These are phyloP conservation scores for Agapornis canus DNA, from an alignment of 2,797 vertebrate species.

Conservation along the genomic window DNA sequence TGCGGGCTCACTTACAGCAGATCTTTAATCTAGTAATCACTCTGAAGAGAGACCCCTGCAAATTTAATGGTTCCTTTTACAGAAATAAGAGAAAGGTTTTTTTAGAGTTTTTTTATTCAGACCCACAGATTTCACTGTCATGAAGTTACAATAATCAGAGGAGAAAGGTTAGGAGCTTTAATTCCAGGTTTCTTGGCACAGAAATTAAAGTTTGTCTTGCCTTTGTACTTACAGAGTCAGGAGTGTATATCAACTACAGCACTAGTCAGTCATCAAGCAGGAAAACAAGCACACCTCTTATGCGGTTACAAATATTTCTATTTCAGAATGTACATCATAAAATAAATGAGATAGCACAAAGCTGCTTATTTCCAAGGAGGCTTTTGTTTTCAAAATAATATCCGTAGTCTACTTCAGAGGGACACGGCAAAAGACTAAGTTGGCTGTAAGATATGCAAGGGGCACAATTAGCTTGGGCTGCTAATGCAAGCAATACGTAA, in stretches of 20 bases:
- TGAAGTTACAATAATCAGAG: conserved; percentile 60
- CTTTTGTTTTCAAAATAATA: neutral
- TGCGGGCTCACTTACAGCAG: conserved; percentile 56
- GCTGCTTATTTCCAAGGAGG: neutral
- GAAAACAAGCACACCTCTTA: conserved; percentile 26
- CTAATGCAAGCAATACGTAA: neutral
- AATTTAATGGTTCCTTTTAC: conserved; percentile 66
- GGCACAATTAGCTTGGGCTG: neutral
- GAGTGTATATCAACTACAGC: neutral
- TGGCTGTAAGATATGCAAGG: neutral
- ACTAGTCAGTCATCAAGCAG: neutral
- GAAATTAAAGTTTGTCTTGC: conserved; percentile 56
- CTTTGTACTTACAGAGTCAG: neutral
- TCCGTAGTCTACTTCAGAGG: neutral
- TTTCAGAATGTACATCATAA: neutral
- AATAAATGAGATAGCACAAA: neutral
- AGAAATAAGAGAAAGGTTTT: conserved; percentile 29
- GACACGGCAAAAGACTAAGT: neutral
- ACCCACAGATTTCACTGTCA: conserved; percentile 15
- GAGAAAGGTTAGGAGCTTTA: conserved; percentile 47
- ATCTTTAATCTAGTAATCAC: conserved; percentile 69
- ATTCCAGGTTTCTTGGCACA: conserved; percentile 34
- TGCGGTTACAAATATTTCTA: neutral
- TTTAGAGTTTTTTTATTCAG: conserved; percentile 37
- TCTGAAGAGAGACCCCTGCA: conserved; percentile 53